Evolutionary conservation across 2,797 vertebrate species (phyloP), one percentile per base, ranked within the genome.

Genomic region (Geotria australis): DNA sequence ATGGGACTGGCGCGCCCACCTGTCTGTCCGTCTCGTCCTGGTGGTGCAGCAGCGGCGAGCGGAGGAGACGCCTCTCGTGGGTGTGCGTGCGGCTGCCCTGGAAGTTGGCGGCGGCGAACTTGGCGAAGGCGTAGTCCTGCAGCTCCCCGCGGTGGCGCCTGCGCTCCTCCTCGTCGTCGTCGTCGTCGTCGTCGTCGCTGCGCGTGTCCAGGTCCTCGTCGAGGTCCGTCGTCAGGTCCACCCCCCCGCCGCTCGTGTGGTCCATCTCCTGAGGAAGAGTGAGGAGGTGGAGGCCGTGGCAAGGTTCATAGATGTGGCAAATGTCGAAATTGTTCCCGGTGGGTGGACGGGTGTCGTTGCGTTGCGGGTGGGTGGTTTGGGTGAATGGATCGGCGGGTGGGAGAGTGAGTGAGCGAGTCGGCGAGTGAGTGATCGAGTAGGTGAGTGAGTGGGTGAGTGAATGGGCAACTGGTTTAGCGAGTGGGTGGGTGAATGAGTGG

Each of bases 81-180:
- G 69, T 77, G 60, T 79, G 68, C 2, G 73, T 78, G 57, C 81
- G 78, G 1, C 79, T 75, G 2, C 81, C 79, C 68, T 96, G 89
- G 70, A 98, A 98, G 68, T 83, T 80, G 65, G 83, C 83, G 38
- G 78, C 79, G 56, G 84, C 84, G 61, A 94, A 94, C 63, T 89
- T 95, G 64, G 77, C 70, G 65, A 99, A 95, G 57, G 81, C 73
- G 60, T 83, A 85, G 47, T 88, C 76, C 9, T 76, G 69, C 65
- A 85, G 70, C 60, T 57, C 24, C 70, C 7, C 81, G 77, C 1
- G 65, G 60, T 15, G 84, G 80, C 2, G 82, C 56, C 77, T 64
- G 1, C 70, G 65, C 59, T 73, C 63, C 9, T 74, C 68, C 4
- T 67, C 68, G 61, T 78, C 72, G 8, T 78, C 79, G 38, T 79